Conservation (phyloP, 2,797 vertebrate species). For the Pteropus rufus region DNA sequence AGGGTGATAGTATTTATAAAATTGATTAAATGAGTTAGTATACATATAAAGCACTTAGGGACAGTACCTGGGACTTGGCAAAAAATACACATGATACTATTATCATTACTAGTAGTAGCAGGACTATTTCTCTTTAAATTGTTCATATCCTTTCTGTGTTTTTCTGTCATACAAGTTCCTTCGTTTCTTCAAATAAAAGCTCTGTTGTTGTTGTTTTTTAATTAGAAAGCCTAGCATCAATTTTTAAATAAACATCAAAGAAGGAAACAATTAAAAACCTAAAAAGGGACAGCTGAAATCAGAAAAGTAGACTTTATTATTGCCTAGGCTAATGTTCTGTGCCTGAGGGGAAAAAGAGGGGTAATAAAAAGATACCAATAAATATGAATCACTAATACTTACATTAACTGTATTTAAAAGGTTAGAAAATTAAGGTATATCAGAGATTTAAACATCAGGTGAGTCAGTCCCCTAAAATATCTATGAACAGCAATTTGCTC, state of each 20-base stretch:
- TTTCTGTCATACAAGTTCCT: not conserved
- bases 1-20: not conserved
- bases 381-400: not conserved
- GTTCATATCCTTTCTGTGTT: not conserved
- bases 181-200: conserved; percentile 32
- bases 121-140: not conserved
- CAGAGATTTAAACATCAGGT: not conserved
- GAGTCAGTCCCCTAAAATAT: conserved; percentile 12
- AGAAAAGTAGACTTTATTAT: not conserved
- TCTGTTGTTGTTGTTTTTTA: not conserved
- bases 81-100: not conserved
- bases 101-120: not conserved
- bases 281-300: not conserved
- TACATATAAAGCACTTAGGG: not conserved
- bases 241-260: conserved; percentile 22
- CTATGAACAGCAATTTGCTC: not conserved
- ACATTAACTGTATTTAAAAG: not conserved
- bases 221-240: conserved; percentile 21
- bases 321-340: not conserved
- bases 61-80: not conserved
- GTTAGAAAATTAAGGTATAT: conserved; percentile 1
- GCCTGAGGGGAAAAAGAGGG: not conserved
- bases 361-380: not conserved
- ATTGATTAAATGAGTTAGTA: not conserved
- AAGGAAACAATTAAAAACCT: conserved; percentile 15